These are phyloP conservation scores for Myzus persicae DNA, from an alignment of 1,140 invertebrate genomes.

Conservation along the genomic window DNA sequence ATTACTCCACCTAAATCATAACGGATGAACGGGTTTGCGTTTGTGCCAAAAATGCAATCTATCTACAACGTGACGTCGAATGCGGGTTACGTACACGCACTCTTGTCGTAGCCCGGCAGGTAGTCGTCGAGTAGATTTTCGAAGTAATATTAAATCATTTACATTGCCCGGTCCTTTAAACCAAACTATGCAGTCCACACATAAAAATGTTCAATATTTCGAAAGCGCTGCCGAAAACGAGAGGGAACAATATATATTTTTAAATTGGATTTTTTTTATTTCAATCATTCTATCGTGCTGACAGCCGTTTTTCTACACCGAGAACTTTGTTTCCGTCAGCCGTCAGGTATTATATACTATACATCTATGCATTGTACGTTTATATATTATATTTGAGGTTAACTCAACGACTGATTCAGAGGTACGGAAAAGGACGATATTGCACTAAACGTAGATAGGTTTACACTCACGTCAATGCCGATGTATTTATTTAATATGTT, in stretches of 20 bases:
- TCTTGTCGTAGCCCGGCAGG: background rate
- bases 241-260: background rate
- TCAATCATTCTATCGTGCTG: background rate
- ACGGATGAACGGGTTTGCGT: slow-evolving; percentile 54
- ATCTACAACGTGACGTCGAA: background rate
- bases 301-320: slow-evolving; percentile 2
- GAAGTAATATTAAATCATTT: background rate
- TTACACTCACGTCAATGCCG: background rate
- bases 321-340: background rate
- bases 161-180: background rate
- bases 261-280: slow-evolving; percentile 1
- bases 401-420: background rate
- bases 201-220: background rate
- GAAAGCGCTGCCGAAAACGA: background rate
- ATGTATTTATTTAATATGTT: background rate
- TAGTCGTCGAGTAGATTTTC: background rate
- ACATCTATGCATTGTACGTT: background rate
- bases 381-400: background rate
- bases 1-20: slow-evolving; percentile 4
- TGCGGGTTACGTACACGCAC: background rate
- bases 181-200: background rate
- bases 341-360: background rate
- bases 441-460: background rate
- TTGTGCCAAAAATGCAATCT: slow-evolving; percentile 60
- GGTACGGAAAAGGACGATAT: background rate